phyloP scores from a whole-genome alignment of 2,797 vertebrate genomes.

The Diplodus sargus region DNA sequence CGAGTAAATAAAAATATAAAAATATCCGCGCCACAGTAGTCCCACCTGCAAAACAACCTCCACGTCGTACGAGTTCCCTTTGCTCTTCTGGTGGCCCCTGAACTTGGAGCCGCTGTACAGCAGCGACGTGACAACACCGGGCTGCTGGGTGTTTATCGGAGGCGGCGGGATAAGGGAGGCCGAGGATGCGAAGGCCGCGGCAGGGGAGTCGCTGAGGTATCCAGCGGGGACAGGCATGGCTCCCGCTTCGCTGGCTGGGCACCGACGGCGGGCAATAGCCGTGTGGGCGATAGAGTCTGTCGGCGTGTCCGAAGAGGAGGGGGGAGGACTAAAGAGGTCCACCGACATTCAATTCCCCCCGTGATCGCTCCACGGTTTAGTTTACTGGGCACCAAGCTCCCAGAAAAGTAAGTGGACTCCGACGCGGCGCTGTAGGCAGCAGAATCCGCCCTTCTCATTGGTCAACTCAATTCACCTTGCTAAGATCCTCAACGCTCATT shows the following conservation, averaged over 20 bases:
- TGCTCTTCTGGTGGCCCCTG: constrained; percentile 98
- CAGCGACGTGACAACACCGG: constrained; percentile 95
- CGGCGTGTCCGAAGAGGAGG: constrained; percentile 49
- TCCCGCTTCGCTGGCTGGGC: constrained; percentile 78
- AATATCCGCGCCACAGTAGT: constrained; percentile 1
- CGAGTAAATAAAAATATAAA: constrained; percentile 27
- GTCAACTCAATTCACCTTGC: constrained; percentile 26
- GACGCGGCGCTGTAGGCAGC: constrained; percentile 61
- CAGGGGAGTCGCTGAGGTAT: constrained; percentile 78
- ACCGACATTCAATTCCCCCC: constrained; percentile 68
- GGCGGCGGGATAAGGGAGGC: constrained; percentile 94
- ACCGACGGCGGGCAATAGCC: constrained; percentile 79
- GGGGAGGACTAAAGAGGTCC: constrained; percentile 50
- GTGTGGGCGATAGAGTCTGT: constrained; percentile 76
- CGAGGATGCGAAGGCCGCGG: constrained; percentile 83
- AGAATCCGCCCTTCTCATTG: constrained; percentile 76
- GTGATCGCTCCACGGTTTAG: constrained; percentile 62
- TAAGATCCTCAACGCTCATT: constrained; percentile 70
- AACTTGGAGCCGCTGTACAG: constrained; percentile 98
- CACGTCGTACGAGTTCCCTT: constrained; percentile 98
- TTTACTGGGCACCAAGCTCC: constrained; percentile 75
- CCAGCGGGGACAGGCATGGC: constrained; percentile 84
- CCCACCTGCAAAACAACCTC: constrained; percentile 98
- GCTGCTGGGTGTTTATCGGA: constrained; percentile 98
- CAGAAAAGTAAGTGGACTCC: constrained; percentile 79